Conservation (phyloP, 2,113 vertebrate genomes). For the Paradoxurus hermaphroditus region DNA sequence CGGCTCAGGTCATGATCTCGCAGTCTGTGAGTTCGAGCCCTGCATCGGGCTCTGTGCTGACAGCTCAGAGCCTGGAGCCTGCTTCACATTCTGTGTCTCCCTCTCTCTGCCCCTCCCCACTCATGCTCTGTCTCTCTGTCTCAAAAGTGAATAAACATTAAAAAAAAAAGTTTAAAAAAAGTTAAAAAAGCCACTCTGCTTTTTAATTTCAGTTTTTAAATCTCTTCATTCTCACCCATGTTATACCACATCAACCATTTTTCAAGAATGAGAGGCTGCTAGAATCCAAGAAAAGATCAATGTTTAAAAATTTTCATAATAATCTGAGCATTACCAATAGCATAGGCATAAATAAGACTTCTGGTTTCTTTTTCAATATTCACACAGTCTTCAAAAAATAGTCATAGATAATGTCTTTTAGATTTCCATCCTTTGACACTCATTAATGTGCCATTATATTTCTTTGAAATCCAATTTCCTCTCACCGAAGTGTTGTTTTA, state of each 20-base stretch:
- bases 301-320: neutral
- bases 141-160: neutral
- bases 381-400: neutral
- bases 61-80: too few species aligned
- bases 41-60: too few species aligned
- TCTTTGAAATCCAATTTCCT: neutral
- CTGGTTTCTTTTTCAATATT: neutral
- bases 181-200: neutral
- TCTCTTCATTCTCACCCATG: neutral
- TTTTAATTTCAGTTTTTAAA: slow-evolving; percentile 5
- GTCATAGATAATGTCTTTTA: neutral
- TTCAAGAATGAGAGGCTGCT: neutral
- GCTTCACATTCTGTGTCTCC: too few species aligned
- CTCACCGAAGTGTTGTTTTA: neutral
- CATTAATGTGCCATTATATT: neutral
- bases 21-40: too few species aligned
- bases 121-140: neutral
- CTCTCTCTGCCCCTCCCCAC: too few species aligned
- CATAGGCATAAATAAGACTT: neutral
- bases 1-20: too few species aligned
- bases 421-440: neutral
- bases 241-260: neutral
- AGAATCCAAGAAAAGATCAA: neutral
- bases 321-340: neutral
- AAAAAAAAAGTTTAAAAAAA: too few species aligned